Evolutionary conservation across 2,888 invertebrate species (phyloP), one percentile per base, ranked within the genome.

Genomic region (Brenthis hecate): DNA sequence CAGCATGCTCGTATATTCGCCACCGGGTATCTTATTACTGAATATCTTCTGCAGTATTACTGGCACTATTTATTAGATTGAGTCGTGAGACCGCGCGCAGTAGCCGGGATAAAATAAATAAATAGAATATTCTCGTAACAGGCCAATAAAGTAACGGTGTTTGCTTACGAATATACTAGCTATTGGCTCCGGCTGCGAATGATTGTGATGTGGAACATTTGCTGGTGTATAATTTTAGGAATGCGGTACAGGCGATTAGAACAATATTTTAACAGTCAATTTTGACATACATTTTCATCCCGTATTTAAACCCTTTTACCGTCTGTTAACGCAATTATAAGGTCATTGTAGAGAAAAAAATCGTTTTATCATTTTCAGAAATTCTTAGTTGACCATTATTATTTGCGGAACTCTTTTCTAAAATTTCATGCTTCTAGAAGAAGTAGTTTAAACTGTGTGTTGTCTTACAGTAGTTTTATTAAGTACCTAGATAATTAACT

Each of bases 51-150:
- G 85, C 77, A 80, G 85, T 85, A 85, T 87, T 88, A 86, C 85
- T 80, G 80, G 81, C 78, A 78, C 86, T 89, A 91, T 91, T 91
- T 91, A 90, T 91, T 90, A 84, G 90, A 92, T 92, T 91, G 90
- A 91, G 88, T 88, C 92, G 92, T 91, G 92, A 87, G 90, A 87
- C 81, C 84, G 79, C 76, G 81, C 81, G 80, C 89, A 81, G 89
- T 86, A 88, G 88, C 87, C 75, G 74, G 73, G 76, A 76, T 76
- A 85, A 87, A 88, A 87, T 89, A 88, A 89, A 87, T 88, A 89
- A 84, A 88, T 82, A 82, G 81, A 83, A 78, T 85, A 83, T 70
- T 69, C 68, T 73, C 81, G 80, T 80, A 78, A 77, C 78, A 79
- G 73, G 76, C 63, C 78, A 79, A 81, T 82, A 83, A 77, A 77